A percentile compares a stretch with the other conserved stretches of the same genome.
Conservation (phyloP, 2,797 vertebrate genomes). For the Arctocebus calabarensis region DNA sequence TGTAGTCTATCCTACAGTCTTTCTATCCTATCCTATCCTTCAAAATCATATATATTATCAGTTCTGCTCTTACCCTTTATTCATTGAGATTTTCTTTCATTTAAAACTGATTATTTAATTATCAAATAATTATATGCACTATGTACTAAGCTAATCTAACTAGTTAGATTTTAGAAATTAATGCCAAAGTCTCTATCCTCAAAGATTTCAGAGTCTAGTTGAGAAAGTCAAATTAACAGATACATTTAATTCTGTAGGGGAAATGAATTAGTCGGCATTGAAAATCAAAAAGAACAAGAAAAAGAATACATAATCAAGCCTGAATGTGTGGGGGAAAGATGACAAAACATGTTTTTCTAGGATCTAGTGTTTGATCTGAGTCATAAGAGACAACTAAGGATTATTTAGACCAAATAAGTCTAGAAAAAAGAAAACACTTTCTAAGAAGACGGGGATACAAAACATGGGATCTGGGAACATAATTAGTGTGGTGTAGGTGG, state of each 20-base stretch:
- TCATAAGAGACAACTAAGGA: background rate
- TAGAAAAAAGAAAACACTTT: background rate
- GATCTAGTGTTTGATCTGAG: background rate
- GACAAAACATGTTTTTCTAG: background rate
- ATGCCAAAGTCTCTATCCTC: background rate
- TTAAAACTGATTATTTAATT: background rate
- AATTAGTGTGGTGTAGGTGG: background rate
- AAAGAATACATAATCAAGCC: background rate
- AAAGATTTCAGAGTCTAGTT: background rate
- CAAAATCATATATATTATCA: background rate
- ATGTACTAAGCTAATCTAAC: background rate
- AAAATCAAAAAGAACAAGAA: background rate
- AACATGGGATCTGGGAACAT: background rate
- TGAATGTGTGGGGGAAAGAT: background rate
- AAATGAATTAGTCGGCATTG: background rate
- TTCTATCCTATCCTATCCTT: background rate
- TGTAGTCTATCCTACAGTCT: too few species aligned
- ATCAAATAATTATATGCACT: background rate
- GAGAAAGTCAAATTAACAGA: background rate
- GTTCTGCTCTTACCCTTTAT: background rate
- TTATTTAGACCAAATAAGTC: background rate
- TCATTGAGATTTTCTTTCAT: slow-evolving; percentile 3
- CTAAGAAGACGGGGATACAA: background rate
- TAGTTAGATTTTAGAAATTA: background rate
- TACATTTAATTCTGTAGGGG: background rate